Evolutionary conservation across 2,888 invertebrate species (phyloP), one percentile per base, ranked within the genome.

Genomic region (Microplitis deprimator): DNA sequence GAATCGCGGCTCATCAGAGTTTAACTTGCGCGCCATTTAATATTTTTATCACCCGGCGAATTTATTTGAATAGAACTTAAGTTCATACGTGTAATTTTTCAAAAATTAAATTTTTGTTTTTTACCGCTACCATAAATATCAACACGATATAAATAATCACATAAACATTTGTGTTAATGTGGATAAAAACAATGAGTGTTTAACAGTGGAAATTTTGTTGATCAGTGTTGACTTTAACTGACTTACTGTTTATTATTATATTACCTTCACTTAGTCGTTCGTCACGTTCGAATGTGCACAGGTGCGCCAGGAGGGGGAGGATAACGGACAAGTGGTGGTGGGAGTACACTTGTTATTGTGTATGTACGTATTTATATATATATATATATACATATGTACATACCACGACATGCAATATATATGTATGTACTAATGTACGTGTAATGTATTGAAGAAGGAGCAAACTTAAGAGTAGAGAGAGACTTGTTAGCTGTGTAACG

Each of bases 401-500:
- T 50, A 50, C 50, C 29, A 4, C 29, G 29, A 4, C 29, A 29
- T 29, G 3, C 4, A 29, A 13, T 50, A 50, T 8, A 10, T 50
- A 50, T 50, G 50, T 50, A 50, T 50, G 50, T 50, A 50, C 13
- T 10, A 6, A 50, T 50, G 50, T 50, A 50, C 13, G 50, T 7
- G 71, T 68, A 29, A 20, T 50, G 68, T 20, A 62, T 16, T 72
- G 20, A 61, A 72, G 71, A 62, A 62, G 72, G 64, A 72, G 64
- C 67, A 67, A 41, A 67, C 60, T 68, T 50, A 8, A 50, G 50
- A 8, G 13, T 8, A 50, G 50, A 50, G 50, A 50, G 50, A 50
- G 71, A 76, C 72, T 76, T 60, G 76, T 76, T 72, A 76, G 68
- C 76, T 61, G 76, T 61, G 76, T 72, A 76, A 76, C 76, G 72